Evolutionary conservation across 2,113 vertebrate species (phyloP).

Genomic region (Gnathonemus echidnorhynchus): DNA sequence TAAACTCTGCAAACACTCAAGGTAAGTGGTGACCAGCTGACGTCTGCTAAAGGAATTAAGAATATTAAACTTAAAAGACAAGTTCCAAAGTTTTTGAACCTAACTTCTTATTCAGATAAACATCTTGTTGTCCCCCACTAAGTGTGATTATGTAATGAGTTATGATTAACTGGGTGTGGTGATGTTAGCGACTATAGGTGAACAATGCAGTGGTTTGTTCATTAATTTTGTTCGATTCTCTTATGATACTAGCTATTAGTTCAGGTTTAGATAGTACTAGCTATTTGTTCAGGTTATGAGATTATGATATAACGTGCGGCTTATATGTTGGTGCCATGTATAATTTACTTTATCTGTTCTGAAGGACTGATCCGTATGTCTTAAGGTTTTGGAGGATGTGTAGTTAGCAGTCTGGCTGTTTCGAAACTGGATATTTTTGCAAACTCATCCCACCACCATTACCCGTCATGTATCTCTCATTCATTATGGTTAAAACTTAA

Average conservation of each 20-base stretch:
- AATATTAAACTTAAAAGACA: not conserved
- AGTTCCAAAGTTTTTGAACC: not conserved
- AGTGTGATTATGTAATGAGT: not conserved
- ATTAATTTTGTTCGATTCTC: not conserved
- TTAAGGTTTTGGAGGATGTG: not conserved
- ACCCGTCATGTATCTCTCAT: not conserved
- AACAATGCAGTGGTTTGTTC: not conserved
- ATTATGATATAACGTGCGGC: not conserved
- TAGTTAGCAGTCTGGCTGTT: not conserved
- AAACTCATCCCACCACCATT: not conserved
- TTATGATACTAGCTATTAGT: not conserved
- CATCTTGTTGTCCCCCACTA: not conserved
- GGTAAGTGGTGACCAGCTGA: slow-evolving; percentile 61
- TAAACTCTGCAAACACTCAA: slow-evolving; percentile 84
- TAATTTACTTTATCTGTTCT: not conserved
- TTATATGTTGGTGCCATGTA: not conserved
- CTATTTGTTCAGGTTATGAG: not conserved
- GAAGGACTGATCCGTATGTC: not conserved
- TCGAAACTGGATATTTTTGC: not conserved
- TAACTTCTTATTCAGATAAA: not conserved
- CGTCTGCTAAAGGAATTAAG: not conserved
- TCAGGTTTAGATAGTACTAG: not conserved
- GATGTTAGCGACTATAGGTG: not conserved
- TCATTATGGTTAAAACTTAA: not conserved
- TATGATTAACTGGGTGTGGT: not conserved